A percentile compares a stretch with the other conserved stretches of the same genome.
phyloP scores from a whole-genome alignment of 1,140 invertebrate species.

The Plectrocnemia conspersa region DNA sequence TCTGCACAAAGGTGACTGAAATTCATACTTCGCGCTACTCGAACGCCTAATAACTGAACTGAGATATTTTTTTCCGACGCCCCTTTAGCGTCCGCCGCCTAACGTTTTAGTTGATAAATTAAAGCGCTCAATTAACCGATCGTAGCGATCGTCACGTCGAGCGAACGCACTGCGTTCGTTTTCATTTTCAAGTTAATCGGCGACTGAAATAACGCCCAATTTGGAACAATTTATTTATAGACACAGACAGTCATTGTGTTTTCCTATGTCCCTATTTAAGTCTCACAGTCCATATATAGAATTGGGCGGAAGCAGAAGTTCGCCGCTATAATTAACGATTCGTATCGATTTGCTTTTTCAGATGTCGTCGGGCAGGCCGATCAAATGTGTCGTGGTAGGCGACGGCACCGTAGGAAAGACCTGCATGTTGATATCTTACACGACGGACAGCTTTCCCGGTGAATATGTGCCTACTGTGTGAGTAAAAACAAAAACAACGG shows the following conservation, averaged over 20 bases:
- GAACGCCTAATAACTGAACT: background rate
- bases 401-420: conserved; percentile 94
- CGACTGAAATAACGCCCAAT: background rate
- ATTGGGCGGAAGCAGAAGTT: background rate
- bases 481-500: conserved; percentile 56
- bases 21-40: background rate
- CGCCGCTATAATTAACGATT: background rate
- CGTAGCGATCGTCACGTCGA: background rate
- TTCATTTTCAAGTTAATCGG: background rate
- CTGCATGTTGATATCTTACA: conserved; percentile 98
- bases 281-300: background rate
- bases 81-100: background rate
- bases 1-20: background rate
- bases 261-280: background rate
- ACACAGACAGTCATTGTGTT: too few relatives aligned
- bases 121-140: background rate
- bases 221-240: background rate
- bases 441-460: conserved; percentile 97
- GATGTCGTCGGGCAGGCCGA: conserved; percentile 82
- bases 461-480: conserved; percentile 96
- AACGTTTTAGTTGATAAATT: background rate
- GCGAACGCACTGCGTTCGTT: background rate
- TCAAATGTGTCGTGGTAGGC: conserved; percentile 96
- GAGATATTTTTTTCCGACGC: background rate
- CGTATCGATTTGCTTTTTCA: conserved; percentile 38